Evolutionary conservation across 2,888 invertebrate species (phyloP), one percentile per base, ranked within the genome.

Genomic region (Drosophila niveifrons): DNA sequence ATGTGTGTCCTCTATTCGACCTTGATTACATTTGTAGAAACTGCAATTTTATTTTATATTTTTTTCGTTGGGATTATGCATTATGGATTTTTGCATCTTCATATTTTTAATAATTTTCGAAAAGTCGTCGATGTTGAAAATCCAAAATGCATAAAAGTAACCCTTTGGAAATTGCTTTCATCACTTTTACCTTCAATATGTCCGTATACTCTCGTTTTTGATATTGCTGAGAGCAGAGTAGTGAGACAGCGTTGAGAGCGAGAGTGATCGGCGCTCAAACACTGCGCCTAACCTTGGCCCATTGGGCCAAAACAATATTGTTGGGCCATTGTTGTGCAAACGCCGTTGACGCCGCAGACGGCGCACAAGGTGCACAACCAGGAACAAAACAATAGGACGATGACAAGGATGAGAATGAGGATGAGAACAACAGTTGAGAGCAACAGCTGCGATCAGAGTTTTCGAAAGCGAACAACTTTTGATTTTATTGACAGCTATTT

Each of bases 251-350:
- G n/a, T n/a, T n/a, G 23, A 23, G 23, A 23, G 23, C 23, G 23
- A 23, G 23, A 23, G 23, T 23, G 34, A 44, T 29, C 72, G 67
- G 72, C 63, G 72, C 76, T 71, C 44, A 44, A n/a, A 17, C 10
- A 23, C 55, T 62, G 65, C 69, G 46, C 50, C 50, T 58, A 64
- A 66, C 79, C 76, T 78, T 75, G 76, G 66, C 18, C 75, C 55
- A 61, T 63, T 59, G 31, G 39, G 43, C 69, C 13, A 23, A 23
- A 23, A 57, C 47, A 18, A 66, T 66, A 65, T 36, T 50, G 15
- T 47, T 75, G 55, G 79, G 31, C 62, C 56, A 66, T 76, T 78
- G 78, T 75, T 78, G 55, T 68, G 69, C 65, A 75, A 75, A 75
- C 75, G 75, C 75, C 75, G 76, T 57, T 76, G 70, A 76, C 76